Base-by-base conservation (phyloP, 37 sponge, comb jelly and placozoan genomes). In the Geodia barretti region DNA sequence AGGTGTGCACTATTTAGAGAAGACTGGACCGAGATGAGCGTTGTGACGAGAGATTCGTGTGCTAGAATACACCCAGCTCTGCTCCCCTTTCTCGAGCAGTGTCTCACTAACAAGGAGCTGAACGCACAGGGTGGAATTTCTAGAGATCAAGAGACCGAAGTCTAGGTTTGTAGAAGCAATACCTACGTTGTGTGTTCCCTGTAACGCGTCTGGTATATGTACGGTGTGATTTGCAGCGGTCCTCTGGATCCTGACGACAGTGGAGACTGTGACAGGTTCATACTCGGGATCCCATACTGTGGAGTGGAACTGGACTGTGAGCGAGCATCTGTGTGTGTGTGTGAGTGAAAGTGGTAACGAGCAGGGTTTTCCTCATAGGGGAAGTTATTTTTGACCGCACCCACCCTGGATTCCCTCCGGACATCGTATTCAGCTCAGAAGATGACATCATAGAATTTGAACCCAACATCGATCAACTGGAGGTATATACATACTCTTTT, bases 311-410 rank as follows among this genome's bases (percentile, higher is more conserved):
- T 95, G n/a, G 47, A 85, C 29, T 95, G 95, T 95, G 79, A 83
- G 92, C 62, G 34, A 37, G 38, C 61, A 37, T 32, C 21, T 17
- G 20, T 41, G 29, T 78, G 28, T 24, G 19, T n/a, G n/a, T 28
- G 36, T 59, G 34, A 9, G 32, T 36, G 60, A 70, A 39, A 42
- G 42, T 31, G 59, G 11, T 17, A 47, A 47, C 54, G 14, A 47
- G 28, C 72, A 1, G 28, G 1, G 0, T 0, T 58, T 33, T 64
- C 66, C 54, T 26, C 39, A 11, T 41, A 95, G 95, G 94, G 91
- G 94, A 95, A 70, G 81, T 95, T 0, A 65, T 95, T 17, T 95
- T 95, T 78, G 88, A 93, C 42, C 85, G 75, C 30, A 79, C 43
- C 11, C 64, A 87, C 28, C 80, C 84, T 31, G 23, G 67, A 34